phyloP scores from a whole-genome alignment of 37 sponge, comb jelly and placozoan genomes.

The Ephydatia muelleri region DNA sequence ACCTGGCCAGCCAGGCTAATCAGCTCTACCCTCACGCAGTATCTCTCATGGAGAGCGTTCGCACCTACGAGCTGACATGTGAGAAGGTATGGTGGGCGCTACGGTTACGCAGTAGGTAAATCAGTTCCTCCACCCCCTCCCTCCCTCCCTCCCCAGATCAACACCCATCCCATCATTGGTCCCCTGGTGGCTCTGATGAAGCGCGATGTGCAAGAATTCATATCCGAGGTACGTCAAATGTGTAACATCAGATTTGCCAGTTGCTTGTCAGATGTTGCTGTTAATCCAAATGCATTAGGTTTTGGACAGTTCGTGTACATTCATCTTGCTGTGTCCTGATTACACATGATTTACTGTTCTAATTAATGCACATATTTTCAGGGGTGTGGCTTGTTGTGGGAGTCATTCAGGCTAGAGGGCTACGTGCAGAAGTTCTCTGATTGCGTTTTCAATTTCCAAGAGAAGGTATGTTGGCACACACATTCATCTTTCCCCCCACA shows the following conservation, averaged over 20 bases:
- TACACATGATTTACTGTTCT: background rate
- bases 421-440: constrained; percentile 86
- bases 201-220: constrained; percentile 76
- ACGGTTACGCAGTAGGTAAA: background rate
- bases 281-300: no score
- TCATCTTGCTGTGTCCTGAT: background rate
- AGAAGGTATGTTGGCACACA: constrained; percentile 26
- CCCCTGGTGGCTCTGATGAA: constrained; percentile 79
- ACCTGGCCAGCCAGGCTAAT: constrained; percentile 94
- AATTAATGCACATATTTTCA: constrained; percentile 13
- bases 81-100: constrained; percentile 63
- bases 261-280: no score
- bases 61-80: constrained; percentile 93
- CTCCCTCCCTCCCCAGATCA: constrained; percentile 33
- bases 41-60: constrained; percentile 92
- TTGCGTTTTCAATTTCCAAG: constrained; percentile 71
- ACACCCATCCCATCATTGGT: constrained; percentile 38
- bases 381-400: constrained; percentile 79
- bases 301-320: background rate
- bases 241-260: no score
- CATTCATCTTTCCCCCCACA: background rate
- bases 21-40: constrained; percentile 98
- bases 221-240: constrained; percentile 53
- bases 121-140: background rate
- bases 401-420: constrained; percentile 80